phyloP scores from a whole-genome alignment of 2,113 vertebrate genomes.

The Vidua chalybeata region DNA sequence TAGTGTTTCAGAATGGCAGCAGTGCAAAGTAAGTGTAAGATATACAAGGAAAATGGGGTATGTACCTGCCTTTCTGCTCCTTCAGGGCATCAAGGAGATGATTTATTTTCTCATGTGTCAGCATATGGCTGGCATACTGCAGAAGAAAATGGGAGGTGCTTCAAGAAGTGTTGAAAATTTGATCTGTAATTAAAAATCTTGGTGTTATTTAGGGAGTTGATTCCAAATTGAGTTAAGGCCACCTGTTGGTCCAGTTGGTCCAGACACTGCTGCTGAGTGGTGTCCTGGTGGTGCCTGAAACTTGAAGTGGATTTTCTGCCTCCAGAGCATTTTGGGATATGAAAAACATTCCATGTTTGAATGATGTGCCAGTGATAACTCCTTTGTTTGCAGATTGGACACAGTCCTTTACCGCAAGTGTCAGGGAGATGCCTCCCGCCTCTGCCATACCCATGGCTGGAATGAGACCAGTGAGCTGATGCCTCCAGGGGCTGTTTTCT shows the following conservation, averaged over 20 bases:
- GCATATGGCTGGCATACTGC: not conserved
- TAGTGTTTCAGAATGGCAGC: not conserved
- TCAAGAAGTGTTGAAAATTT: not conserved
- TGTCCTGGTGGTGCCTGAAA: not conserved
- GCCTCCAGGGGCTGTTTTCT: conserved; percentile 92
- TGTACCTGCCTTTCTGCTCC: not conserved
- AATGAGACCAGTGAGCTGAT: conserved; percentile 95
- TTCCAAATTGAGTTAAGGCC: not conserved
- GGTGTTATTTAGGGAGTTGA: not conserved
- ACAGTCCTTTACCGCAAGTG: conserved; percentile 93
- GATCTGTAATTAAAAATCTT: not conserved
- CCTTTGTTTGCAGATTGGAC: conserved; percentile 79
- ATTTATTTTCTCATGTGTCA: not conserved
- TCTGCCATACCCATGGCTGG: conserved; percentile 94
- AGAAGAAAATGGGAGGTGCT: not conserved
- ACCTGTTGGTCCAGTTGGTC: not conserved
- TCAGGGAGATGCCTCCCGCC: conserved; percentile 91
- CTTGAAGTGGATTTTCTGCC: not conserved
- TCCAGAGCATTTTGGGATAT: not conserved
- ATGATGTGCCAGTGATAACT: not conserved
- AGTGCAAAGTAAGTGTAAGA: not conserved
- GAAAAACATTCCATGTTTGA: rapidly evolving
- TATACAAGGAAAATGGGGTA: not conserved
- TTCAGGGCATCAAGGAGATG: not conserved
- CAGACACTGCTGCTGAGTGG: not conserved